Percentiles rank a stretch among this genome's conserved stretches.
Evolutionary conservation across 2,113 vertebrate species (phyloP).

Genomic region (Bos indicus): DNA sequence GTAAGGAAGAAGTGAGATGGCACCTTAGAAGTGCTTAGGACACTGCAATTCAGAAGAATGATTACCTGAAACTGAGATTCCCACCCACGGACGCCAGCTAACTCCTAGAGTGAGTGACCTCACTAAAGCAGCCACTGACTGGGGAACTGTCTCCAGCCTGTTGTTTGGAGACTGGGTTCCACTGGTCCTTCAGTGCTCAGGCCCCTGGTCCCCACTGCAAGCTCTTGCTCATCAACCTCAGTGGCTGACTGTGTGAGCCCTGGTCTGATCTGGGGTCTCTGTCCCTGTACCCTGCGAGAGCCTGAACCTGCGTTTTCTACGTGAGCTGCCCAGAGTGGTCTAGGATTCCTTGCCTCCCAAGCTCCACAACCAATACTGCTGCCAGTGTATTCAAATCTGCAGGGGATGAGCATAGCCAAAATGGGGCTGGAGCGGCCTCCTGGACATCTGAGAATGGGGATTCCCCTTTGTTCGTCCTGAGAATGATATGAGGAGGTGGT

Average conservation of each 20-base stretch:
- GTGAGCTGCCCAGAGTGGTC: not conserved
- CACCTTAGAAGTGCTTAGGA: not conserved
- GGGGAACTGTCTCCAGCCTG: not conserved
- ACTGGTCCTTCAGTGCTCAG: not conserved
- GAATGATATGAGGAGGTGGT: not conserved
- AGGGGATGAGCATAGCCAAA: not conserved
- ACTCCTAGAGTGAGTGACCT: not conserved
- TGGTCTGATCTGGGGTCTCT: not conserved
- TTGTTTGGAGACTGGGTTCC: not conserved
- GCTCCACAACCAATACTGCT: not conserved
- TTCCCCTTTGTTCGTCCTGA: not conserved
- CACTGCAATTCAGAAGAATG: not conserved
- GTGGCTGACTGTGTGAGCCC: rapidly evolving
- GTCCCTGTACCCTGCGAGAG: not conserved
- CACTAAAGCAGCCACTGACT: not conserved
- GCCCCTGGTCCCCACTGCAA: rapidly evolving
- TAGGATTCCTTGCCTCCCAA: not conserved
- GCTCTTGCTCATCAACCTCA: not conserved
- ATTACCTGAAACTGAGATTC: not conserved
- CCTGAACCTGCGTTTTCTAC: rapidly evolving
- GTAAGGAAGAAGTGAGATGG: not conserved
- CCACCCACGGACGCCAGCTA: rapidly evolving
- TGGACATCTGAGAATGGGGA: not conserved
- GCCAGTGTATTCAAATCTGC: not conserved
- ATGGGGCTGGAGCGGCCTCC: rapidly evolving